Evolutionary conservation across 1,140 invertebrate genomes (phyloP).

Genomic region (Halictus rubicundus): DNA sequence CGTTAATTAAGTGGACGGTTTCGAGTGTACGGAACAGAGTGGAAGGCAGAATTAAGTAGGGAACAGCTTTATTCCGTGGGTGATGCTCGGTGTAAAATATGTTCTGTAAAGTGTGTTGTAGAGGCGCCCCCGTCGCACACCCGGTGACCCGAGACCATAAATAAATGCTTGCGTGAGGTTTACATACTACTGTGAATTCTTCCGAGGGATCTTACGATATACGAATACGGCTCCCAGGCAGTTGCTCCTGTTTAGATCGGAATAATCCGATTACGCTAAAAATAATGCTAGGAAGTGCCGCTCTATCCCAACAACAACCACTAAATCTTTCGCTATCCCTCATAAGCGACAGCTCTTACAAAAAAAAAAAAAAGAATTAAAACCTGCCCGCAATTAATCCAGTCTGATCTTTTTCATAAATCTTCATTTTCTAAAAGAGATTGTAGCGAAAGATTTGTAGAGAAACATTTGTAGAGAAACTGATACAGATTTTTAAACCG

Average conservation of each 20-base stretch:
- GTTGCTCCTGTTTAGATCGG: slow-evolving; percentile 2
- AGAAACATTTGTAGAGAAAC: too few species aligned
- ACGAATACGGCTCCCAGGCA: slow-evolving; percentile 28
- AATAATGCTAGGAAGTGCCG: background rate
- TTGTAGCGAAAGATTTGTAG: too few species aligned
- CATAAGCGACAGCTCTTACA: too few species aligned
- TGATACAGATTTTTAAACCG: too few species aligned
- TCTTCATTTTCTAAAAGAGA: too few species aligned
- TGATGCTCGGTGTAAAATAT: slow-evolving; percentile 67
- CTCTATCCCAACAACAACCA: background rate
- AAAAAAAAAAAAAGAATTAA: too few species aligned
- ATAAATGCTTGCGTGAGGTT: slow-evolving; percentile 76
- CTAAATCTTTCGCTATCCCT: too few species aligned
- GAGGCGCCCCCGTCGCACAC: slow-evolving; percentile 71
- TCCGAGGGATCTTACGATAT: slow-evolving; percentile 63
- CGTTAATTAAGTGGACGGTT: slow-evolving; percentile 29
- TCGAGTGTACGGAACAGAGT: slow-evolving; percentile 49
- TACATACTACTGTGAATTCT: slow-evolving; percentile 68
- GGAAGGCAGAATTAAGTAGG: slow-evolving; percentile 55
- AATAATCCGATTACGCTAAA: background rate
- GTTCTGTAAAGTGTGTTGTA: slow-evolving; percentile 64
- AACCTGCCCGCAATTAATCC: too few species aligned
- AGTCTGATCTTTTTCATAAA: too few species aligned
- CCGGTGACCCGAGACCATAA: slow-evolving; percentile 77
- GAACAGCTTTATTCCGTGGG: slow-evolving; percentile 73